phyloP scores from a whole-genome alignment of 2,888 invertebrate genomes.

The Brenthis ino region DNA sequence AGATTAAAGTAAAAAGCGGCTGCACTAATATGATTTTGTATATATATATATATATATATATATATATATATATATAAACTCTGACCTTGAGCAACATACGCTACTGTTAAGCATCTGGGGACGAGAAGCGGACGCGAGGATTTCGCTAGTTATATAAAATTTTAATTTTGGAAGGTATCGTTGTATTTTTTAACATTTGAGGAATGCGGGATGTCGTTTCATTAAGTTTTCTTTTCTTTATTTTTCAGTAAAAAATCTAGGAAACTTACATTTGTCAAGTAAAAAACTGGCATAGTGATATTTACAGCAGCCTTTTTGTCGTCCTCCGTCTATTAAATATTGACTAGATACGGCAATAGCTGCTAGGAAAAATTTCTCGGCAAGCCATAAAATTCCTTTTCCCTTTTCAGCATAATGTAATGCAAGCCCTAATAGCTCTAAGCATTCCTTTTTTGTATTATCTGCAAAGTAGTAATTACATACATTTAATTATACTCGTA shows the following conservation, averaged over 20 bases:
- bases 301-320: slow-evolving; percentile 74
- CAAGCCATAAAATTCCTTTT: slow-evolving; percentile 81
- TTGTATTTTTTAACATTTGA: too few relatives aligned
- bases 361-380: slow-evolving; percentile 78
- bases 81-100: too few relatives aligned
- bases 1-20: too few relatives aligned
- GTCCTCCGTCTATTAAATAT: slow-evolving; percentile 71
- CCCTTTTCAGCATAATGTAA: slow-evolving; percentile 65
- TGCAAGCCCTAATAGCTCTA: slow-evolving; percentile 67
- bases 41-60: too few relatives aligned
- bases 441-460: slow-evolving; percentile 65
- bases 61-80: too few relatives aligned
- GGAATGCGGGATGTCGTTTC: too few relatives aligned
- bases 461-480: slow-evolving; percentile 48
- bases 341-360: slow-evolving; percentile 70
- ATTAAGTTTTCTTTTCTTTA: not conserved
- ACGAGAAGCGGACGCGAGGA: too few relatives aligned
- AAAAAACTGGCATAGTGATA: slow-evolving; percentile 80
- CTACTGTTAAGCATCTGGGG: too few relatives aligned
- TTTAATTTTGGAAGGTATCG: too few relatives aligned
- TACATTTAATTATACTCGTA: not conserved
- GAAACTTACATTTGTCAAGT: slow-evolving; percentile 74
- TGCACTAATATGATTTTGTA: too few relatives aligned
- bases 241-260: not conserved
- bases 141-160: too few relatives aligned